Conservation (phyloP, 2,888 invertebrate genomes). For the Phyllotreta cruciferae region DNA sequence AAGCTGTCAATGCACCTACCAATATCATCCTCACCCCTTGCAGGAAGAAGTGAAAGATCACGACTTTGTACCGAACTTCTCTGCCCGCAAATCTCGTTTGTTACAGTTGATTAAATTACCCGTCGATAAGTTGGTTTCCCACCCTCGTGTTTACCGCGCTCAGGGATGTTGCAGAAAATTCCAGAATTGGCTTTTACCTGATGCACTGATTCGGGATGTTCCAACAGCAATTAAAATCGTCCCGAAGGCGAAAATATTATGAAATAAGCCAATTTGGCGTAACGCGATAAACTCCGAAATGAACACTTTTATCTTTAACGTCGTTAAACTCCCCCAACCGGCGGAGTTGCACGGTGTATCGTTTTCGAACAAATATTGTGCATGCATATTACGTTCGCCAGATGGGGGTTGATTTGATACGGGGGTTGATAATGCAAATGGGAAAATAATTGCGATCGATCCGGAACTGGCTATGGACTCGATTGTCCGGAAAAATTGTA, state of each 20-base stretch:
- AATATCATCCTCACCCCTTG: conserved; percentile 23
- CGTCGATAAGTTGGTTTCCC: conserved; percentile 41
- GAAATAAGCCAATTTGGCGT: conserved; percentile 37
- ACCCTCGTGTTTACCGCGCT: conserved; percentile 33
- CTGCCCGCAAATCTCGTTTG: conserved; percentile 33
- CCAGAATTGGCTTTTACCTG: not conserved
- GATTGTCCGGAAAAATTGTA: no score
- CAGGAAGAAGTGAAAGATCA: conserved; percentile 27
- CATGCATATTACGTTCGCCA: conserved; percentile 29
- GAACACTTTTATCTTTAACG: conserved; percentile 42
- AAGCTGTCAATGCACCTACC: conserved; percentile 19
- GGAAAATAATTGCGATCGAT: conserved; percentile 35
- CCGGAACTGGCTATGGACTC: conserved; percentile 2
- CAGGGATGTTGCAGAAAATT: conserved; percentile 1
- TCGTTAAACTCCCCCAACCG: conserved; percentile 37
- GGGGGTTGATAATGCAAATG: conserved; percentile 41
- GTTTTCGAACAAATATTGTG: conserved; percentile 41
- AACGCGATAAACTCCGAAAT: conserved; percentile 39
- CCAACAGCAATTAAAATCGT: no score
- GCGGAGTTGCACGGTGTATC: conserved; percentile 36
- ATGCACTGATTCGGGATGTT: not conserved
- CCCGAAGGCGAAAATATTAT: conserved; percentile 17
- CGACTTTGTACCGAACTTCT: conserved; percentile 21
- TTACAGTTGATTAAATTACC: conserved; percentile 41
- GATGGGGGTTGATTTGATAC: conserved; percentile 26